phyloP scores from a whole-genome alignment of 2,797 vertebrate genomes.

The Spinus pinus region DNA sequence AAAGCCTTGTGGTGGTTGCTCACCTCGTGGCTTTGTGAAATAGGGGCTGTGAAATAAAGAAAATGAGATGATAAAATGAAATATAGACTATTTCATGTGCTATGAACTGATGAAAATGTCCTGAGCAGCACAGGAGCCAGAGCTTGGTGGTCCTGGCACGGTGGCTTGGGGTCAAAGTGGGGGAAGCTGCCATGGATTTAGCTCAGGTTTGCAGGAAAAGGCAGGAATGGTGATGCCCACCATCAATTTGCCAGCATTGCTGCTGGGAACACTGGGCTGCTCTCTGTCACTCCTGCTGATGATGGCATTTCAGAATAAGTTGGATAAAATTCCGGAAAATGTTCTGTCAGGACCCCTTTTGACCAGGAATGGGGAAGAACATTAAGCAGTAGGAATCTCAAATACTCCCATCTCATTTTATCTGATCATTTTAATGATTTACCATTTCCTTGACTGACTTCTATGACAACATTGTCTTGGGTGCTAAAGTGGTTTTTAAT shows the following conservation, averaged over 20 bases:
- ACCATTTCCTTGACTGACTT: slow-evolving; percentile 21
- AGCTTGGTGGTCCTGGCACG: fast-evolving
- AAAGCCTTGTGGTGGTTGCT: neutral
- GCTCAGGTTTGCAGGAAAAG: neutral
- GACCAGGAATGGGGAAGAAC: neutral
- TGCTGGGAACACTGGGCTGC: neutral
- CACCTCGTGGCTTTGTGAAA: neutral
- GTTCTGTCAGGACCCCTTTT: neutral
- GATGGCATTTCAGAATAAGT: neutral
- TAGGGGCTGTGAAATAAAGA: fast-evolving
- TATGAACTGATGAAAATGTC: neutral
- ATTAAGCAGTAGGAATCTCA: slow-evolving; percentile 8
- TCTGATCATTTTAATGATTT: slow-evolving; percentile 35
- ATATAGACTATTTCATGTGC: neutral
- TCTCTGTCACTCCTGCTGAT: neutral
- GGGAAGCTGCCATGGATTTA: neutral
- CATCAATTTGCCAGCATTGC: neutral
- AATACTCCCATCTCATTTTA: slow-evolving; percentile 7
- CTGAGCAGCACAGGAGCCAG: fast-evolving
- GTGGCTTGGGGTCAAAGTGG: fast-evolving
- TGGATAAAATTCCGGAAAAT: neutral
- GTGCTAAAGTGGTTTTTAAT: neutral
- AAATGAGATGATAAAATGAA: neutral
- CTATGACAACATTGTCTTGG: neutral
- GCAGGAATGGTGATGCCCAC: neutral